Evolutionary conservation across 2,113 vertebrate genomes (phyloP).

Genomic region (Tympanuchus pallidicinctus): DNA sequence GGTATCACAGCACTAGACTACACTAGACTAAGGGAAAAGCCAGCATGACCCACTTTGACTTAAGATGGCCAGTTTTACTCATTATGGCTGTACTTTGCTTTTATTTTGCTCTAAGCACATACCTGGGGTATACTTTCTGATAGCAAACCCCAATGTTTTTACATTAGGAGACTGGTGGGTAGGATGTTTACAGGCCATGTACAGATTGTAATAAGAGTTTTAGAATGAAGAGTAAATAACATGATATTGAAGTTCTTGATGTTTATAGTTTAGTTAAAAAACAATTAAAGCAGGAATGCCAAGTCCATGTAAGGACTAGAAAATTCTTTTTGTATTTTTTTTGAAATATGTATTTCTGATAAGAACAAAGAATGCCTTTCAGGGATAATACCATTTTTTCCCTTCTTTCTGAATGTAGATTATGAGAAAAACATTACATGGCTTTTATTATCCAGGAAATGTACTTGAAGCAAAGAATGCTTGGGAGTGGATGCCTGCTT

Average conservation of each 20-base stretch:
- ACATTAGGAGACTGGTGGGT: neutral
- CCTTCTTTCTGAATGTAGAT: neutral
- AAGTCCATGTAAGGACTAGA: neutral
- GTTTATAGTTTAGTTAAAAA: neutral
- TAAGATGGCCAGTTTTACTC: constrained; percentile 6
- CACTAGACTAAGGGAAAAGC: neutral
- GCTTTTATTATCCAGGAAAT: constrained; percentile 47
- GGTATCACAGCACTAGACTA: neutral
- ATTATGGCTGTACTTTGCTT: neutral
- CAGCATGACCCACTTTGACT: neutral
- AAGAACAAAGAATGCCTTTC: neutral
- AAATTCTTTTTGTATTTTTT: neutral
- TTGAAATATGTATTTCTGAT: neutral
- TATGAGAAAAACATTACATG: constrained; percentile 11
- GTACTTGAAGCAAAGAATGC: constrained; percentile 40
- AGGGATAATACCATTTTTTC: neutral
- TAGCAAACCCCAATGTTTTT: neutral
- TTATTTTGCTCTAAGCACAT: neutral
- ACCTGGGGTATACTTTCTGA: neutral
- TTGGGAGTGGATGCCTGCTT: constrained; percentile 16
- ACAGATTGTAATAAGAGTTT: neutral
- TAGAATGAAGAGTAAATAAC: neutral
- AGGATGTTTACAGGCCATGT: neutral
- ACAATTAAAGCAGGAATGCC: neutral
- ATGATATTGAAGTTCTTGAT: neutral